phyloP scores from a whole-genome alignment of 2,888 invertebrate genomes.

The Aplocera efformata region DNA sequence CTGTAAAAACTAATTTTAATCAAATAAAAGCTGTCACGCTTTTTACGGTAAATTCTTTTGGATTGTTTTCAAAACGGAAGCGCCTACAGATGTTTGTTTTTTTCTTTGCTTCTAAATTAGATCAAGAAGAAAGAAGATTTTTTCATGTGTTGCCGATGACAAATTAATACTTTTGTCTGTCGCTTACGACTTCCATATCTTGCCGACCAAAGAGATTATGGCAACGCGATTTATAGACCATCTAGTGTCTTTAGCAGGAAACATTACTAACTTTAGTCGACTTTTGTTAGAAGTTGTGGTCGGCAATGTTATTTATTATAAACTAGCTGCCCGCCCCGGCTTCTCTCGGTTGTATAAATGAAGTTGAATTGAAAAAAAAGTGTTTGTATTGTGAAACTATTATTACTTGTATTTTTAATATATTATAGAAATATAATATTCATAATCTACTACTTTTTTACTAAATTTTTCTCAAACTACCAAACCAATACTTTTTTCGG shows the following conservation, averaged over 20 bases:
- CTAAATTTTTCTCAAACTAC: too few relatives aligned
- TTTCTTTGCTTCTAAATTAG: conserved; percentile 44
- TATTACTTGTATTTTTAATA: too few relatives aligned
- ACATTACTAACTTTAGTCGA: conserved; percentile 29
- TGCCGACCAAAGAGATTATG: conserved; percentile 47
- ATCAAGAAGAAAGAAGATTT: conserved; percentile 36
- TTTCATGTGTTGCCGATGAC: conserved; percentile 46
- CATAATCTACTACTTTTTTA: too few relatives aligned
- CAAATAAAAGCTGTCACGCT: conserved; percentile 39
- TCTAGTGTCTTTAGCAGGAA: background rate
- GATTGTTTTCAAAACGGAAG: conserved; percentile 54
- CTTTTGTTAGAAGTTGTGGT: conserved; percentile 16
- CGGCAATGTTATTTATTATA: conserved; percentile 16
- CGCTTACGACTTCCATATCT: conserved; percentile 44
- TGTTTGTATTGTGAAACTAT: too few relatives aligned
- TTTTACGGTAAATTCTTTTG: conserved; percentile 38
- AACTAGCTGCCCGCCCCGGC: too few relatives aligned
- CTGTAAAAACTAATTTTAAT: conserved; percentile 27
- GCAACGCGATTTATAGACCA: conserved; percentile 44
- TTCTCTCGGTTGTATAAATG: too few relatives aligned
- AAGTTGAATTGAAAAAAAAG: too few relatives aligned
- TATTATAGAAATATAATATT: too few relatives aligned
- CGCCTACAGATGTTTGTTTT: conserved; percentile 47
- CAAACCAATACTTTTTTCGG: too few relatives aligned
- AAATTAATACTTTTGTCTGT: conserved; percentile 42